These are phyloP conservation scores for Leuctra nigra DNA, from an alignment of 2,888 invertebrate species.

Conservation along the genomic window DNA sequence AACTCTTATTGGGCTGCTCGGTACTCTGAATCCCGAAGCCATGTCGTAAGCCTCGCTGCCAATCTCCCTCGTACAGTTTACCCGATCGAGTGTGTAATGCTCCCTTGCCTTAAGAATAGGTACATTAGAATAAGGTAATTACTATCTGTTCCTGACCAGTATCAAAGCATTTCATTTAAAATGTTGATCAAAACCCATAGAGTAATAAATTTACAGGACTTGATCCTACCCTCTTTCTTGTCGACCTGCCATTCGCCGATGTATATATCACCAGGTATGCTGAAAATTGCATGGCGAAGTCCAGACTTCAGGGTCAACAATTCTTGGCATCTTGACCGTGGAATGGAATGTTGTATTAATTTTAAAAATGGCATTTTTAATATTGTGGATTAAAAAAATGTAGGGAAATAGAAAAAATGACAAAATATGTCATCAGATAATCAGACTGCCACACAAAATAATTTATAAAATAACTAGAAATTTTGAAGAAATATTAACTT, in stretches of 20 bases:
- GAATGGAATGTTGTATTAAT: neutral
- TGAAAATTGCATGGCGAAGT: conserved; percentile 49
- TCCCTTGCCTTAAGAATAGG: conserved; percentile 46
- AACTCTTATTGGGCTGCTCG: conserved; percentile 41
- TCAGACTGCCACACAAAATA: too few species aligned
- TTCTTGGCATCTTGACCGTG: conserved; percentile 33
- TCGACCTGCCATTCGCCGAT: conserved; percentile 28
- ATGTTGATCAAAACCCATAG: too few species aligned
- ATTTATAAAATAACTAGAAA: too few species aligned
- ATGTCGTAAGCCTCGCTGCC: conserved; percentile 48
- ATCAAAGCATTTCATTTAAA: too few species aligned
- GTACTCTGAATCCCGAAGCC: conserved; percentile 49
- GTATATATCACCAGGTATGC: conserved; percentile 41
- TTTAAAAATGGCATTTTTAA: conserved; percentile 7
- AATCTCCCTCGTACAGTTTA: conserved; percentile 57
- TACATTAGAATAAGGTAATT: neutral
- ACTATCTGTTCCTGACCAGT: neutral
- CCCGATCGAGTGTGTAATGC: conserved; percentile 42
- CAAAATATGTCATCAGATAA: too few species aligned
- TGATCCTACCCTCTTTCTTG: conserved; percentile 32
- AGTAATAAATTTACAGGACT: neutral
- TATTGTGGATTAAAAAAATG: too few species aligned
- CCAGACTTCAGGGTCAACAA: conserved; percentile 49
- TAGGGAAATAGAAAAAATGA: too few species aligned
- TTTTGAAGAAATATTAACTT: too few species aligned